Conservation (phyloP, 1,140 invertebrate species). For the Aplysia californica region DNA sequence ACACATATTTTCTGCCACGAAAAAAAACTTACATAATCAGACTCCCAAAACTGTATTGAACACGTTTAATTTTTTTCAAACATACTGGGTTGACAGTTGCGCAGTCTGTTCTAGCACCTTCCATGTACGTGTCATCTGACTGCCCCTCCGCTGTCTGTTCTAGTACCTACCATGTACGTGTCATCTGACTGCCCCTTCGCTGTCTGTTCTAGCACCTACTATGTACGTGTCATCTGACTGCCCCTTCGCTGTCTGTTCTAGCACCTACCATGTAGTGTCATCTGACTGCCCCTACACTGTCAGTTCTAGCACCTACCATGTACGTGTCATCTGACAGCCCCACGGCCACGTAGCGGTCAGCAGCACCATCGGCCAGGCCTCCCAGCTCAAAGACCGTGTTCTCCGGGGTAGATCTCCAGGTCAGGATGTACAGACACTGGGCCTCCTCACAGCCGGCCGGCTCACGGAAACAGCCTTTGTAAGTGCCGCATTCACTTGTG, state of each 20-base stretch:
- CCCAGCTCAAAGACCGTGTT: slow-evolving; percentile 48
- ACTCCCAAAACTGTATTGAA: too few species aligned
- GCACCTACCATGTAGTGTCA: not conserved
- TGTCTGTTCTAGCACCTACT: not conserved
- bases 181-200: slow-evolving; percentile 56
- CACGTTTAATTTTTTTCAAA: too few species aligned
- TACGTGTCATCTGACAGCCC: slow-evolving; percentile 58
- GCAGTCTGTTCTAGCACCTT: not conserved
- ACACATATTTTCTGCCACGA: too few species aligned
- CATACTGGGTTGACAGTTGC: too few species aligned
- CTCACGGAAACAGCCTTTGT: slow-evolving; percentile 61
- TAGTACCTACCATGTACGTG: slow-evolving; percentile 51
- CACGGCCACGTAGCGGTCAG: slow-evolving; percentile 53
- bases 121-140: not conserved
- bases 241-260: not conserved
- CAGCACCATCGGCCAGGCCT: slow-evolving; percentile 45
- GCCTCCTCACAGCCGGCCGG: slow-evolving; percentile 56
- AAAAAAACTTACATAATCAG: too few species aligned
- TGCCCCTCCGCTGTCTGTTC: too few species aligned
- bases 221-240: not conserved
- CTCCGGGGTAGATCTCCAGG: slow-evolving; percentile 44
- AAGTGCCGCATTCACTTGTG: slow-evolving; percentile 51
- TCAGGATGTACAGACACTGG: slow-evolving; percentile 61
- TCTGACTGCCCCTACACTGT: too few species aligned
- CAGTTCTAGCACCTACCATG: slow-evolving; percentile 44